These are phyloP conservation scores for Oncorhynchus gorbuscha DNA, from an alignment of 2,113 vertebrate species.

Conservation along the genomic window DNA sequence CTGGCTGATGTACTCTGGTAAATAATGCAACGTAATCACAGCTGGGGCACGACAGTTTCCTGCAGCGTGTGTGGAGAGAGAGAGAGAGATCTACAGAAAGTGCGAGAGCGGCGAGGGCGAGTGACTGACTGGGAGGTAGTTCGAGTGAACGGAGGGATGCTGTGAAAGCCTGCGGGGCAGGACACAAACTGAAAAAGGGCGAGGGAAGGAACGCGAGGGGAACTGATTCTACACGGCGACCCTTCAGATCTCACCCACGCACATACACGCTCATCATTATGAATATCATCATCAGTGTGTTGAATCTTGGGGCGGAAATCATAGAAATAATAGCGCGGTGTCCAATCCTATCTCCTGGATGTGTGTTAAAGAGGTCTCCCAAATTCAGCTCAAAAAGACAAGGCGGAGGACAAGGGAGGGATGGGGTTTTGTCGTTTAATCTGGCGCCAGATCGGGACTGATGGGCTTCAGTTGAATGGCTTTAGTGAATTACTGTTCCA, in stretches of 20 bases:
- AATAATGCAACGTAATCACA: conserved; percentile 43
- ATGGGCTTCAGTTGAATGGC: conserved; percentile 71
- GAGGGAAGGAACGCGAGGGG: conserved; percentile 39
- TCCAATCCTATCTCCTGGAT: conserved; percentile 18
- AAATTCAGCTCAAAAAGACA: conserved; percentile 39
- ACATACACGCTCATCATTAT: conserved; percentile 19
- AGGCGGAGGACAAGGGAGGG: conserved; percentile 53
- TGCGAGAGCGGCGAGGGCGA: neutral
- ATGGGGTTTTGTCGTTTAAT: conserved; percentile 66
- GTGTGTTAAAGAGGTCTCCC: conserved; percentile 7
- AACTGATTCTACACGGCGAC: conserved; percentile 56
- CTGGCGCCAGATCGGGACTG: conserved; percentile 69
- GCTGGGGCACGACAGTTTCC: conserved; percentile 31
- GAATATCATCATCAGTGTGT: neutral
- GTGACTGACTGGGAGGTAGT: conserved; percentile 16
- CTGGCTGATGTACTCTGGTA: conserved; percentile 35
- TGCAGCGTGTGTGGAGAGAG: too few species aligned
- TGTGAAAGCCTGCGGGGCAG: conserved; percentile 43
- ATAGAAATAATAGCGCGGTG: conserved; percentile 31
- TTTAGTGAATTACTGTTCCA: conserved; percentile 75
- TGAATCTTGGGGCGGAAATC: conserved; percentile 42
- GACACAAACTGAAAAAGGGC: conserved; percentile 45
- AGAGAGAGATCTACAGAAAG: conserved; percentile 21
- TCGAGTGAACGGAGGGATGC: conserved; percentile 42
- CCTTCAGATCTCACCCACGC: conserved; percentile 36